These are phyloP conservation scores for Pyrocoelia pectoralis DNA, from an alignment of 2,888 invertebrate genomes.

Conservation along the genomic window DNA sequence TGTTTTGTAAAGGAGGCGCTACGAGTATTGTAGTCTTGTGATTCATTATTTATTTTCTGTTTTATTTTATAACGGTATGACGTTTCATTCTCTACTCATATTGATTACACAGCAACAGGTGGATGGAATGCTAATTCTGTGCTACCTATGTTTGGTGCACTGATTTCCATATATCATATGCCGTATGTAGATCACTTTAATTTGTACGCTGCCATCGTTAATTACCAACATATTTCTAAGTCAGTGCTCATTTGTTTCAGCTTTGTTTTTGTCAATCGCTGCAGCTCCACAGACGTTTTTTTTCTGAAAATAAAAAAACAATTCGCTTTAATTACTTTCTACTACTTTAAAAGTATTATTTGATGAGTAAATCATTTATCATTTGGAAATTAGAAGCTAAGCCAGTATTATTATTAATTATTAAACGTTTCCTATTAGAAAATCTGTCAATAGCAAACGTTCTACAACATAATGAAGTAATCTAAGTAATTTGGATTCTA, in stretches of 20 bases:
- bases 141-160: constrained; percentile 18
- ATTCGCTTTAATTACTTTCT: too few relatives aligned
- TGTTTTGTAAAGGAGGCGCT: constrained; percentile 83
- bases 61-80: not conserved
- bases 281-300: not conserved
- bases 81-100: not conserved
- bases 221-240: constrained; percentile 28
- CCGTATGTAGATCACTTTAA: constrained; percentile 5
- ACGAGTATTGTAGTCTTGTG: constrained; percentile 75
- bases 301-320: constrained; percentile 5
- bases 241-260: constrained; percentile 30
- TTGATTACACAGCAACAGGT: not conserved
- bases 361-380: too few relatives aligned
- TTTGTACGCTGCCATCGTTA: constrained; percentile 4
- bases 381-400: too few relatives aligned
- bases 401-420: too few relatives aligned
- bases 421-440: too few relatives aligned
- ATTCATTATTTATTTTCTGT: constrained; percentile 45
- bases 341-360: too few relatives aligned
- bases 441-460: too few relatives aligned
- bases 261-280: constrained; percentile 4
- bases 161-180: not conserved
- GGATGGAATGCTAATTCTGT: not conserved
- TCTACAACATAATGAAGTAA: too few relatives aligned
- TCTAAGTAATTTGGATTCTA: too few relatives aligned